Evolutionary conservation across 2,888 invertebrate genomes (phyloP).

Genomic region (Drosophila anceps): DNA sequence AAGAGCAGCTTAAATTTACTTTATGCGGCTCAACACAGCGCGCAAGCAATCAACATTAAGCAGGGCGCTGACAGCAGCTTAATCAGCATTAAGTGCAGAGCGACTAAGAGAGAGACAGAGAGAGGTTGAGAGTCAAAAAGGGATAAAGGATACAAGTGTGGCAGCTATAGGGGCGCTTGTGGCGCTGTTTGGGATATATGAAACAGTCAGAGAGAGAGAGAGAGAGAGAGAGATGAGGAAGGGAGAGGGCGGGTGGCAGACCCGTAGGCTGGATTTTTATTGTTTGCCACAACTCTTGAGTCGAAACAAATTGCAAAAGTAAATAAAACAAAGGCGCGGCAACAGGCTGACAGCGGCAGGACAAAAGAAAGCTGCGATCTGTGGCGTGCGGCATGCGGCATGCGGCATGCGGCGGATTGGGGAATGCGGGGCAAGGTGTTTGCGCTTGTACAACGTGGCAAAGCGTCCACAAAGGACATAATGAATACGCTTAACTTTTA

Average conservation of each 20-base stretch:
- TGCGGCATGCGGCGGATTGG: no score
- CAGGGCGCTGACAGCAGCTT: constrained; percentile 58
- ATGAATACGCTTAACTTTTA: constrained; percentile 80
- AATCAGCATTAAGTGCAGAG: constrained; percentile 69
- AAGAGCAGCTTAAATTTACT: constrained; percentile 39
- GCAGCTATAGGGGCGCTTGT: background rate
- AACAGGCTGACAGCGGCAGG: constrained; percentile 21
- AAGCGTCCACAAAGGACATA: constrained; percentile 73
- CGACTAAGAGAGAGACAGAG: constrained; percentile 20
- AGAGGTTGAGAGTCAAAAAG: constrained; percentile 18
- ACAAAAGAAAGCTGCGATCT: constrained; percentile 5
- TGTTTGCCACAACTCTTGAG: constrained; percentile 55
- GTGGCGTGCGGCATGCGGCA: background rate
- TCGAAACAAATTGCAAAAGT: constrained; percentile 73
- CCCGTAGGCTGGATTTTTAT: constrained; percentile 69
- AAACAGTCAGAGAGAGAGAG: constrained; percentile 3
- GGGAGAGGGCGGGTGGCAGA: background rate
- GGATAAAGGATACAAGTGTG: constrained; percentile 27
- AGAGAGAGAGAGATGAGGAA: background rate
- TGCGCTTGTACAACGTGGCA: constrained; percentile 41
- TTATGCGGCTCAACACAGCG: constrained; percentile 24
- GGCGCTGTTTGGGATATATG: constrained; percentile 18
- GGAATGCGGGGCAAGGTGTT: constrained; percentile 28
- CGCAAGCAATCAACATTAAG: constrained; percentile 57
- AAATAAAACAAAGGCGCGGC: constrained; percentile 70